Evolutionary conservation across 1,140 invertebrate genomes (phyloP).

Genomic region (Fopius arisanus): DNA sequence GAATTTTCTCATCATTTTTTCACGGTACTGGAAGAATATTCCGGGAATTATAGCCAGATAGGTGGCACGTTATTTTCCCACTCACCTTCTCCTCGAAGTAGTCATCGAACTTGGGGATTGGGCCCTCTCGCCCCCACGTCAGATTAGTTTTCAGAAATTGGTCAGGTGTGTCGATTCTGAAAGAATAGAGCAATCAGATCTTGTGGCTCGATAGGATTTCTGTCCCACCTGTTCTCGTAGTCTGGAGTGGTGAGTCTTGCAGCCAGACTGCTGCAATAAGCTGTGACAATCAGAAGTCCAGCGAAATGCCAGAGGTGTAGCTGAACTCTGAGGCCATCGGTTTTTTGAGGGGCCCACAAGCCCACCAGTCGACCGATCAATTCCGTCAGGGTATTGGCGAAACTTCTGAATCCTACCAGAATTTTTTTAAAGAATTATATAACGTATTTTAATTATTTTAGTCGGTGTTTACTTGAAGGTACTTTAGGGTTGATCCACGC

Average conservation of each 20-base stretch:
- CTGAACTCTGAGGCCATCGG: slow-evolving; percentile 38
- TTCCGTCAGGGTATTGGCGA: slow-evolving; percentile 45
- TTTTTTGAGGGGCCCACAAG: slow-evolving; percentile 41
- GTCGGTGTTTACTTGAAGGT: slow-evolving; percentile 44
- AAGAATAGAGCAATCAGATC: slow-evolving; percentile 10
- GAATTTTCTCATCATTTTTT: slow-evolving; percentile 40
- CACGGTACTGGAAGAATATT: slow-evolving; percentile 17
- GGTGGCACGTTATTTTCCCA: neutral
- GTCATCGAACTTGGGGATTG: slow-evolving; percentile 42
- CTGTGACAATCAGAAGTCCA: slow-evolving; percentile 51
- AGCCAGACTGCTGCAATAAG: slow-evolving; percentile 56
- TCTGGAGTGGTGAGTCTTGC: slow-evolving; percentile 48
- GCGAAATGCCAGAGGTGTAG: slow-evolving; percentile 52
- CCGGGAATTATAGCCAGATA: neutral
- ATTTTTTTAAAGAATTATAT: too few relatives aligned
- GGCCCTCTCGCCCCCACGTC: slow-evolving; percentile 46
- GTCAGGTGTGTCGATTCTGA: slow-evolving; percentile 50
- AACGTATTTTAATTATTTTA: too few relatives aligned
- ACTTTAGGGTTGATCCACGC: slow-evolving; percentile 43
- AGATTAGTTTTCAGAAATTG: slow-evolving; percentile 53
- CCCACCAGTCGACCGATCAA: slow-evolving; percentile 49
- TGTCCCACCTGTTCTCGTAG: slow-evolving; percentile 50
- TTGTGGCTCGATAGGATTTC: too few relatives aligned
- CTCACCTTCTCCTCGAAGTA: slow-evolving; percentile 47
- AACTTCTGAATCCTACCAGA: slow-evolving; percentile 44